Percentiles rank a stretch among this genome's conserved stretches.
These are phyloP conservation scores for Micrasema minimum DNA, from an alignment of 1,140 invertebrate genomes.

Conservation along the genomic window DNA sequence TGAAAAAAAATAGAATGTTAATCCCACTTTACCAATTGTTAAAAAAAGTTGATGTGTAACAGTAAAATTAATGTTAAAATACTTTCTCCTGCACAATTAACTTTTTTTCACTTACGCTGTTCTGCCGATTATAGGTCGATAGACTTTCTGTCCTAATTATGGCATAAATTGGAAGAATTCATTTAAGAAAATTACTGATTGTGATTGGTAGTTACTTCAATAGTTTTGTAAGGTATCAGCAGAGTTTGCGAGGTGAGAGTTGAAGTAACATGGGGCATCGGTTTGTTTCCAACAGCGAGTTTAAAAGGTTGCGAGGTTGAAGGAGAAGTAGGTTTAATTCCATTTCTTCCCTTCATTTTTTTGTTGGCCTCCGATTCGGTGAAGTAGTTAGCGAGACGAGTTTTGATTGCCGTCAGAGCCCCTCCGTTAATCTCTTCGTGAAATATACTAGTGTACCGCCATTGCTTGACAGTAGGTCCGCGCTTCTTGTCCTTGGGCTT, in stretches of 20 bases:
- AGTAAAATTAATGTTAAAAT: too few relatives aligned
- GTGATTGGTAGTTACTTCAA: background rate
- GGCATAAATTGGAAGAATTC: slow-evolving; percentile 21
- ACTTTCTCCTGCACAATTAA: too few relatives aligned
- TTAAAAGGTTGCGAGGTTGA: too few relatives aligned
- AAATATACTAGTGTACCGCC: slow-evolving; percentile 66
- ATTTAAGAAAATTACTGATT: background rate
- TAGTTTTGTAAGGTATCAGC: slow-evolving; percentile 3
- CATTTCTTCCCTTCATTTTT: slow-evolving; percentile 54
- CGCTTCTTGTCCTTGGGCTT: slow-evolving; percentile 54
- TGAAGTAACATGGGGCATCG: slow-evolving; percentile 8
- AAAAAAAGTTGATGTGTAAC: too few relatives aligned
- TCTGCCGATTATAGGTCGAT: too few relatives aligned
- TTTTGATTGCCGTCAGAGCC: slow-evolving; percentile 64
- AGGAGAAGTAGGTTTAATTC: background rate
- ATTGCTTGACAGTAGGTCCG: slow-evolving; percentile 65
- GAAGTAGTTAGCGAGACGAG: slow-evolving; percentile 65
- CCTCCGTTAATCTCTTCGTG: slow-evolving; percentile 67
- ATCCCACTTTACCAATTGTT: too few relatives aligned
- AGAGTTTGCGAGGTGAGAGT: slow-evolving; percentile 18
- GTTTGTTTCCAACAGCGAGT: background rate
- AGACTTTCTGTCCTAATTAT: slow-evolving; percentile 1
- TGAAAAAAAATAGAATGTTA: too few relatives aligned
- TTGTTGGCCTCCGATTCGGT: slow-evolving; percentile 64
- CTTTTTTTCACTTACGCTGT: too few relatives aligned